phyloP scores from a whole-genome alignment of 2,113 vertebrate genomes.

The Engraulis encrasicolus region DNA sequence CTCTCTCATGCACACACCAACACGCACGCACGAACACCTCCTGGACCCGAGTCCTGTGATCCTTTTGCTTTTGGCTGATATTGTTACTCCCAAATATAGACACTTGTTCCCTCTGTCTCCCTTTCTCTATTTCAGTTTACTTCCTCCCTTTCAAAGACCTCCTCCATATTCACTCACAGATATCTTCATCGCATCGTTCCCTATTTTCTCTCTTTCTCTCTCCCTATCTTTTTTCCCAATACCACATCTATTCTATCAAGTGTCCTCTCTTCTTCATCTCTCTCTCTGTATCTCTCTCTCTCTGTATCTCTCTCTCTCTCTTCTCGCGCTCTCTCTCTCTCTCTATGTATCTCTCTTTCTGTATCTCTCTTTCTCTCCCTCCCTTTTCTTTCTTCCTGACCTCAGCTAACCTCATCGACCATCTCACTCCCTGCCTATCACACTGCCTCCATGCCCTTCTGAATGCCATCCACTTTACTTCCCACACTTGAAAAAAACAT shows the following conservation, averaged over 20 bases:
- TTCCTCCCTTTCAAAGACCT: too few species aligned
- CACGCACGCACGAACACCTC: neutral
- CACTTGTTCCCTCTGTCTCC: too few species aligned
- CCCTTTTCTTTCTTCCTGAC: neutral
- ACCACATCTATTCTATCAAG: too few species aligned
- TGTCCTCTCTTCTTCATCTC: neutral
- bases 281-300: neutral
- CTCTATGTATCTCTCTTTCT: neutral
- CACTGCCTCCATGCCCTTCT: neutral
- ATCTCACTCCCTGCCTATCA: neutral
- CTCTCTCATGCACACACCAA: neutral
- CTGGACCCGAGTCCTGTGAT: neutral
- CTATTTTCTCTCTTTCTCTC: too few species aligned
- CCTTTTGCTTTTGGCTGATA: neutral
- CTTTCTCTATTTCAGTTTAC: too few species aligned
- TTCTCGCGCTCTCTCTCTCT: neutral
- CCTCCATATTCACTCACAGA: too few species aligned
- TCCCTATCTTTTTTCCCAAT: too few species aligned
- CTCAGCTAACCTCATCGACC: neutral
- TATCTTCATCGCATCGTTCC: too few species aligned
- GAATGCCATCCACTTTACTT: neutral
- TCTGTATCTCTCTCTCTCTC: neutral
- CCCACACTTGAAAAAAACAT: constrained; percentile 20
- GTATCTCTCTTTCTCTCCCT: neutral
- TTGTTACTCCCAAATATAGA: too few species aligned